phyloP scores from a whole-genome alignment of 2,113 vertebrate genomes.

The Henicopernis longicauda region DNA sequence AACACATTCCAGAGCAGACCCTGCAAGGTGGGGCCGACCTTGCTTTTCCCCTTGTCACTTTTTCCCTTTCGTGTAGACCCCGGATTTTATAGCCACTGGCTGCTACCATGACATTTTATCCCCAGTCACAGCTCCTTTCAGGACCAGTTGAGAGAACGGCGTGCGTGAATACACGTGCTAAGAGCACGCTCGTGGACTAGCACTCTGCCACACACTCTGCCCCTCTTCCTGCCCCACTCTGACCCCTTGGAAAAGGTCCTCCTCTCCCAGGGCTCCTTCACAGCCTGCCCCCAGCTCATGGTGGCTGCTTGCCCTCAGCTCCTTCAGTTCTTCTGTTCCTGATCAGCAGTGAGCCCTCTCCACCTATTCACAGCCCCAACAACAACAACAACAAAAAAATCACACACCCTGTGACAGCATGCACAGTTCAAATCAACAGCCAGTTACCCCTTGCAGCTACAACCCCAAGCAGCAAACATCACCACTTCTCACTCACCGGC shows the following conservation, averaged over 20 bases:
- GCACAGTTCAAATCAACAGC: background rate
- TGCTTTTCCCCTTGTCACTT: conserved; percentile 44
- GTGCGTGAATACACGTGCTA: background rate
- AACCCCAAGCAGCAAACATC: background rate
- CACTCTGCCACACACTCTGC: background rate
- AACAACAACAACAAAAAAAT: too few relatives aligned
- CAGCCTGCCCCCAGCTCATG: background rate
- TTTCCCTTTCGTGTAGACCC: conserved; percentile 20
- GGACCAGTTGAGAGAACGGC: background rate
- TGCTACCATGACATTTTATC: background rate
- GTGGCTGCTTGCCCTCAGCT: background rate
- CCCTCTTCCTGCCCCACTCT: background rate
- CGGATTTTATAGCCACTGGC: background rate
- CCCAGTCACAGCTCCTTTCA: background rate
- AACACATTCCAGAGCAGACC: conserved; percentile 68
- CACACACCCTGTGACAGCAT: rapidly evolving
- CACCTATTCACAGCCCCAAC: background rate
- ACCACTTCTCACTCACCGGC: background rate
- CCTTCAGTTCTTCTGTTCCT: background rate
- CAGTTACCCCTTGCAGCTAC: background rate
- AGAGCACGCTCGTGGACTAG: background rate
- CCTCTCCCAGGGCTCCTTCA: background rate
- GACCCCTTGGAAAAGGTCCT: background rate
- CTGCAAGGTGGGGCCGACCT: conserved; percentile 61
- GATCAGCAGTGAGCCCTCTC: background rate